Conservation (phyloP, 2,888 invertebrate species). For the Melanostoma mellinum region DNA sequence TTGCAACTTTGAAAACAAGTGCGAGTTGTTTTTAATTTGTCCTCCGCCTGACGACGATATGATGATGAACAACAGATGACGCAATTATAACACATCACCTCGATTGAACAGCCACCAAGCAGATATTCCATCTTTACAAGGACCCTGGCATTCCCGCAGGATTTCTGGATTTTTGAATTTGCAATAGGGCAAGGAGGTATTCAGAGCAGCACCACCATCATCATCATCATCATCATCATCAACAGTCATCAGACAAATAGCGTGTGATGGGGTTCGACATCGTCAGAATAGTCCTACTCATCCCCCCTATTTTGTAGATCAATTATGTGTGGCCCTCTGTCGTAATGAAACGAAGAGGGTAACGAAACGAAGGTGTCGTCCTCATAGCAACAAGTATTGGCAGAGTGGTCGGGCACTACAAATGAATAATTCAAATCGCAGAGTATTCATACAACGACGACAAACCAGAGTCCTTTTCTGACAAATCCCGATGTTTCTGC, state of each 20-base stretch:
- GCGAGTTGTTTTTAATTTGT: conserved; percentile 67
- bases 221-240: conserved; percentile 49
- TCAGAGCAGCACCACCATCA: conserved; percentile 19
- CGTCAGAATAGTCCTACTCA: conserved; percentile 11
- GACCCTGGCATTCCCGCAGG: conserved; percentile 26
- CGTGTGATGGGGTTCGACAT: conserved; percentile 12
- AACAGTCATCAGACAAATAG: conserved; percentile 31
- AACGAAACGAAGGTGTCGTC: conserved; percentile 34
- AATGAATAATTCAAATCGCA: conserved; percentile 70
- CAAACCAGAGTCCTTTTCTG: conserved; percentile 53
- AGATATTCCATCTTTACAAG: neutral
- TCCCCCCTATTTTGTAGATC: conserved; percentile 35
- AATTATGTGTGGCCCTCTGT: conserved; percentile 56
- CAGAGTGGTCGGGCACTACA: conserved; percentile 50
- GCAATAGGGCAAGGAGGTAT: neutral
- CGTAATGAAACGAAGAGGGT: conserved; percentile 57
- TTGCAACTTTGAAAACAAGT: conserved; percentile 63
- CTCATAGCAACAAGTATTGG: conserved; percentile 66
- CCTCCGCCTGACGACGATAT: conserved; percentile 36
- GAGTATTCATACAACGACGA: conserved; percentile 19
- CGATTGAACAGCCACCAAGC: conserved; percentile 50
- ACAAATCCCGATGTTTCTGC: conserved; percentile 57
- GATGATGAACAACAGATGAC: conserved; percentile 59
- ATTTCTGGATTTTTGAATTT: conserved; percentile 32
- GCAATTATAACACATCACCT: conserved; percentile 71